Evolutionary conservation across 1,140 invertebrate genomes (phyloP), one percentile per base, ranked within the genome.

Genomic region (Chelonus insularis): DNA sequence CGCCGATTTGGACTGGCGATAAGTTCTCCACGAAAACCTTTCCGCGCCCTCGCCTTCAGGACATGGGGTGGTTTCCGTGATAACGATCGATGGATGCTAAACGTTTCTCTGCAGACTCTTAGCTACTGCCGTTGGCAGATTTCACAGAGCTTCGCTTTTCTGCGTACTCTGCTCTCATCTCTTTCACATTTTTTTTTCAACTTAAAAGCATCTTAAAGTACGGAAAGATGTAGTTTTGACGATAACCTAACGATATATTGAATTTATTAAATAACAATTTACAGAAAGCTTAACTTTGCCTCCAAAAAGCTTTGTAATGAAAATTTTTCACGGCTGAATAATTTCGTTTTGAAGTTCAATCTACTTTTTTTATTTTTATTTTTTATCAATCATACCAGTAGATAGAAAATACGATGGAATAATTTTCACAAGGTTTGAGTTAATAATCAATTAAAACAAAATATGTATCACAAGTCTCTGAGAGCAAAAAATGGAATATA

Each of bases 51-150:
- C 50, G 52, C 20, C 34, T 39, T 11, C 16, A 9, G 54, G 21
- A 25, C 39, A n/a, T 36, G 29, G 32, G 16, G 18, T 36, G 41
- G 21, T 47, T 60, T 52, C 12, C 58, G 36, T 20, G 58, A 60
- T 60, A 60, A 54, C 58, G 21, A 60, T 60, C 58, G 50, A 60
- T 60, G 20, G 47, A 51, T 54, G 37, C 58, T 51, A 51, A 60
- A 60, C 57, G 20, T 37, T 47, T 48, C 41, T 58, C 43, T 48
- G 55, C 51, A 54, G 51, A 54, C 51, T 54, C 20, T 36, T 51
- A n/a, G 25, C 29, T 16, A 34, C 29, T 48, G 54, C 20, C 37
- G 36, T 29, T 56, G 54, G 54, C 54, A 56, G 37, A 56, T 56
- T 43, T 56, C 39, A 32, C 45, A 29, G 29, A 51, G 29, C n/a